Evolutionary conservation across 2,113 vertebrate genomes (phyloP).

Genomic region (Rhynchomys soricoides): DNA sequence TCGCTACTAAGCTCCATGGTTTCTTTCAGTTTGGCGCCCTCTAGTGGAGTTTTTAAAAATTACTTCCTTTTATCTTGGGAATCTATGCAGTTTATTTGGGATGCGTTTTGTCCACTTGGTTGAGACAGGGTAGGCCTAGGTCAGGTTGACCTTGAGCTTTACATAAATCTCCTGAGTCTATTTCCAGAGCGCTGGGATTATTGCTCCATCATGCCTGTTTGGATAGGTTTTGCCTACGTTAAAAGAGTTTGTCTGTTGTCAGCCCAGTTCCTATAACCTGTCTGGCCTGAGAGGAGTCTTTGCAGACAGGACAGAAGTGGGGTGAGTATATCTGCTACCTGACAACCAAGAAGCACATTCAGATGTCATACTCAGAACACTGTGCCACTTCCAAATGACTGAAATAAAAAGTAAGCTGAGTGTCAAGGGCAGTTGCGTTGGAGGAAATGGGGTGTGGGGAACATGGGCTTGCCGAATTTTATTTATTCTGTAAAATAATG

Average conservation of each 20-base stretch:
- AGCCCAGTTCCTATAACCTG: not conserved
- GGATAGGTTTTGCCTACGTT: not conserved
- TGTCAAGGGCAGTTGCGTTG: not conserved
- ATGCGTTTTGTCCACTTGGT: not conserved
- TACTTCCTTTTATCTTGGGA: not conserved
- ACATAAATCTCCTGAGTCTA: not conserved
- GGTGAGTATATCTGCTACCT: not conserved
- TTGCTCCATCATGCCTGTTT: not conserved
- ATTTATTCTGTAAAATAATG: not conserved
- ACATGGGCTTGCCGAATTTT: not conserved
- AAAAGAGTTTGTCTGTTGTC: not conserved
- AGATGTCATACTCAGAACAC: not conserved
- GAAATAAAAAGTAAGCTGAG: not conserved
- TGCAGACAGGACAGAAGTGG: not conserved
- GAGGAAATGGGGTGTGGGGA: not conserved
- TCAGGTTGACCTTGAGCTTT: not conserved
- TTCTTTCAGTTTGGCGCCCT: slow-evolving; percentile 77
- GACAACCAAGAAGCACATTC: too few species aligned
- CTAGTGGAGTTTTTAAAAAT: slow-evolving; percentile 57
- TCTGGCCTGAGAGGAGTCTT: not conserved
- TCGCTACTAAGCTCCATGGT: not conserved
- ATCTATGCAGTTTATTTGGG: not conserved
- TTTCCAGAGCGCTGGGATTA: not conserved
- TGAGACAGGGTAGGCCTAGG: not conserved
- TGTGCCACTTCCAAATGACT: not conserved